Conservation (phyloP, 1,140 invertebrate species). For the Sycobia sp. region DNA sequence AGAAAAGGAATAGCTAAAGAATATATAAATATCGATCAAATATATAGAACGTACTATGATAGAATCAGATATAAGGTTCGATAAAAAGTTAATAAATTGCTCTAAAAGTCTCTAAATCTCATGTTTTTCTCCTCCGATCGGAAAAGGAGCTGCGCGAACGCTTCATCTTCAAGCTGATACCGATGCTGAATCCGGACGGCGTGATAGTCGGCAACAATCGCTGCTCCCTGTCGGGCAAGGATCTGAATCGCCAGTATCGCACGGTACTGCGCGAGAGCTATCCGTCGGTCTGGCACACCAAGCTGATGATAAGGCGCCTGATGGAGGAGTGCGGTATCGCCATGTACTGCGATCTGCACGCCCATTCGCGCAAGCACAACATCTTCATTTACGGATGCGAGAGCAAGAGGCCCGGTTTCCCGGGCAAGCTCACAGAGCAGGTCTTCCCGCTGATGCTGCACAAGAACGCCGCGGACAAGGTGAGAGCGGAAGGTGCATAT, state of each 20-base stretch:
- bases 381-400: constrained; percentile 97
- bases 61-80: too few relatives aligned
- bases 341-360: constrained; percentile 94
- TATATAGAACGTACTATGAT: too few relatives aligned
- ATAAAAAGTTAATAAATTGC: too few relatives aligned
- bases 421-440: constrained; percentile 83
- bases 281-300: constrained; percentile 93
- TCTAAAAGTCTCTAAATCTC: too few relatives aligned
- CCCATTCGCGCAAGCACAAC: constrained; percentile 92
- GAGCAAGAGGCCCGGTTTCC: constrained; percentile 73
- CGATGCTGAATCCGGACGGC: constrained; percentile 95
- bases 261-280: constrained; percentile 87
- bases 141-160: constrained; percentile 86
- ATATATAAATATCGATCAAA: too few relatives aligned
- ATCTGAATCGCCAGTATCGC: constrained; percentile 87
- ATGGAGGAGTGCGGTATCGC: constrained; percentile 90
- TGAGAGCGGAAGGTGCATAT: too few relatives aligned
- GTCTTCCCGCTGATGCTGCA: constrained; percentile 91
- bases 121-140: too few relatives aligned
- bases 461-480: constrained; percentile 91
- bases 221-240: constrained; percentile 85
- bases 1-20: too few relatives aligned
- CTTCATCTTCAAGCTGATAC: constrained; percentile 95
- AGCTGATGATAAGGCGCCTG: constrained; percentile 82
- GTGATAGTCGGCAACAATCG: constrained; percentile 93